These are phyloP conservation scores for Antigone vipio DNA, from an alignment of 2,113 vertebrate species.

Conservation along the genomic window DNA sequence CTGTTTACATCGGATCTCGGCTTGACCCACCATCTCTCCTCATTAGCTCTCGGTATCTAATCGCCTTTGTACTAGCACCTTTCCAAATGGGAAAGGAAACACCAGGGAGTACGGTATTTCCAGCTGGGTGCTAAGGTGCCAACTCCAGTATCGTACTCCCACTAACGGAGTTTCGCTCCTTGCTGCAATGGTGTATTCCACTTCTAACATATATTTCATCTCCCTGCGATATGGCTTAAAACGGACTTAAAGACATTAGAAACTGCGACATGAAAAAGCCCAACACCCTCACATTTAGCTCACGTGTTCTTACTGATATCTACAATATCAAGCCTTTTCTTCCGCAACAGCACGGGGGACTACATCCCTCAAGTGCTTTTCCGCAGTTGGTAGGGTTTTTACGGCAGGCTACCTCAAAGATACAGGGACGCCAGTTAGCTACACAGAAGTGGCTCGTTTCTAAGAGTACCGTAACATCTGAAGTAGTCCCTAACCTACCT, in stretches of 20 bases:
- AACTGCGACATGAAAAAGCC: not conserved
- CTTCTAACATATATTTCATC: fast-evolving
- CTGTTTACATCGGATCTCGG: fast-evolving
- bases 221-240: not conserved
- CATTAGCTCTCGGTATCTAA: fast-evolving
- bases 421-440: not conserved
- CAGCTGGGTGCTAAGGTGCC: not conserved
- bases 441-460: not conserved
- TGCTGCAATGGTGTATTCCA: not conserved
- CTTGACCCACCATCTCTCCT: not conserved
- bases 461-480: not conserved
- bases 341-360: not conserved
- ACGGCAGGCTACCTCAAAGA: not conserved
- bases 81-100: not conserved
- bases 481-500: not conserved
- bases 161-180: not conserved
- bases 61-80: not conserved
- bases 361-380: not conserved
- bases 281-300: not conserved
- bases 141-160: not conserved
- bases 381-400: not conserved
- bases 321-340: not conserved
- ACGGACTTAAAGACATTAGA: not conserved
- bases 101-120: fast-evolving
- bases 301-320: fast-evolving